Percentiles rank a stretch among this genome's conserved stretches.
Conservation (phyloP, 2,113 vertebrate genomes). For the Albula goreensis region DNA sequence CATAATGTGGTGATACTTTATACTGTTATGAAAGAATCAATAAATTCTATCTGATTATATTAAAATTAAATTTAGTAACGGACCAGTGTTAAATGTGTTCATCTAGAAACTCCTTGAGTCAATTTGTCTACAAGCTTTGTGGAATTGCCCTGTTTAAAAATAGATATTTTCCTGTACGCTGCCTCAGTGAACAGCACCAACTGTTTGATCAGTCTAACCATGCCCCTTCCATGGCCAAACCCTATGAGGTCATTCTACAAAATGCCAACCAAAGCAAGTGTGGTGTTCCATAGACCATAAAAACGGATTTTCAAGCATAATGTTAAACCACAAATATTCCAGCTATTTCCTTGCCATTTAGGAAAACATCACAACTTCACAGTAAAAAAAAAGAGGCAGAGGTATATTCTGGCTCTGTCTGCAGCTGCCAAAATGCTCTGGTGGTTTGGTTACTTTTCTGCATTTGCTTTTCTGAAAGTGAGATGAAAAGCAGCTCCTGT, state of each 20-base stretch:
- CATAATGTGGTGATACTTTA: background rate
- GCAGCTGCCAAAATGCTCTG: slow-evolving; percentile 26
- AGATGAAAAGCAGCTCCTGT: background rate
- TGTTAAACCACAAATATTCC: slow-evolving; percentile 33
- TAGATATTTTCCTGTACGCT: background rate
- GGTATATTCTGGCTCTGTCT: background rate
- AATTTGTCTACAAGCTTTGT: background rate
- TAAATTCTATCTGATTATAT: background rate
- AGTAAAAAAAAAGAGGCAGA: slow-evolving; percentile 1
- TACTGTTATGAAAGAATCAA: background rate
- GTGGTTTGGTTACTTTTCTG: slow-evolving; percentile 17
- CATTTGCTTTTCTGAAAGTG: background rate
- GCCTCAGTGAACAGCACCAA: slow-evolving; percentile 13
- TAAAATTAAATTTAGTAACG: background rate
- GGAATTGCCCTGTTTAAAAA: slow-evolving; percentile 16
- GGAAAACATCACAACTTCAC: slow-evolving; percentile 46
- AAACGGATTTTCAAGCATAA: slow-evolving; percentile 34
- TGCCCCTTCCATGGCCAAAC: slow-evolving; percentile 21
- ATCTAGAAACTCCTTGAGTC: background rate
- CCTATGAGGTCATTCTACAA: slow-evolving; percentile 41
- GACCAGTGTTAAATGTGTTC: background rate
- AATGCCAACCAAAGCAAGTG: slow-evolving; percentile 40
- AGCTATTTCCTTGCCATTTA: slow-evolving; percentile 34
- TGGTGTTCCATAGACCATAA: slow-evolving; percentile 36
- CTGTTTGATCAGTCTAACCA: slow-evolving; percentile 17